Conservation (phyloP, 2,888 invertebrate genomes). For the Acrobeloides nanus region DNA sequence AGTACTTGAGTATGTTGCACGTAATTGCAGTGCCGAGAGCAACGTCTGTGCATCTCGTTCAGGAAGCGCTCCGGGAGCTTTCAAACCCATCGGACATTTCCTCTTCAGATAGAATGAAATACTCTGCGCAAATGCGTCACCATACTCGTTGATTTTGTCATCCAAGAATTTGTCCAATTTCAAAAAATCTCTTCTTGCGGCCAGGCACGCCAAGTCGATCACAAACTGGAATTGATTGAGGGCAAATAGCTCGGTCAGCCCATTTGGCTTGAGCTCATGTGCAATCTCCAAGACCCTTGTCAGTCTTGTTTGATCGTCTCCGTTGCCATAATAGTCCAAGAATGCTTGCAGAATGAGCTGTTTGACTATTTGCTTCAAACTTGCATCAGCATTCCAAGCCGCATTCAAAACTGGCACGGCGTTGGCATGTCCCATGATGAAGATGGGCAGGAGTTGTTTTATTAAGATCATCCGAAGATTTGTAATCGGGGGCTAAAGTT, state of each 20-base stretch:
- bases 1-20: too few relatives aligned
- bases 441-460: conserved; percentile 77
- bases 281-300: conserved; percentile 77
- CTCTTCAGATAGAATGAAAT: conserved; percentile 29
- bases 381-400: conserved; percentile 66
- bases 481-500: conserved; percentile 54
- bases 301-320: conserved; percentile 74
- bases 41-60: conserved; percentile 83
- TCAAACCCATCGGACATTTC: conserved; percentile 16
- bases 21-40: conserved; percentile 71
- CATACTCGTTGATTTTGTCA: conserved; percentile 91
- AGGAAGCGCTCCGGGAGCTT: conserved; percentile 67
- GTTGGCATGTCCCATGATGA: conserved; percentile 91
- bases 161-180: conserved; percentile 97
- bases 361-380: background rate
- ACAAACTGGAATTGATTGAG: conserved; percentile 82
- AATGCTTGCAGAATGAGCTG: conserved; percentile 16
- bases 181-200: conserved; percentile 88
- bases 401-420: conserved; percentile 90
- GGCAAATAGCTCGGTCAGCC: conserved; percentile 70
- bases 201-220: conserved; percentile 92
- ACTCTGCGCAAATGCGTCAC: conserved; percentile 58
- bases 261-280: conserved; percentile 56
- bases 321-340: conserved; percentile 18
- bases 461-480: conserved; percentile 72